phyloP scores from a whole-genome alignment of 1,140 invertebrate genomes.

The Chironomus striatipennis region DNA sequence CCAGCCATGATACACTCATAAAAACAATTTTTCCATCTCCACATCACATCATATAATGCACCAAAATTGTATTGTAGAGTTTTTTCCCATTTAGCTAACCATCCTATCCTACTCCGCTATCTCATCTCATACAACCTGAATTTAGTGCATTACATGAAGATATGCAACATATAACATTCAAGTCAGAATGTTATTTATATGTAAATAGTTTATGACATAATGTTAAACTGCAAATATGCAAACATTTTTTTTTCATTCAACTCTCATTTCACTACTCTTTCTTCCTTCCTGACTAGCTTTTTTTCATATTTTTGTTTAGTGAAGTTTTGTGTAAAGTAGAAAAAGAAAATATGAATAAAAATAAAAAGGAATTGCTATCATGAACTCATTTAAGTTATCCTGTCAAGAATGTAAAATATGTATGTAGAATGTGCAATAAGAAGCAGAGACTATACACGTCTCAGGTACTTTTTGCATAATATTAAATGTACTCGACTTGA shows the following conservation, averaged over 20 bases:
- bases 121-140: no score
- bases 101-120: no score
- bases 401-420: constrained; percentile 6
- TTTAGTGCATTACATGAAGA: not conserved
- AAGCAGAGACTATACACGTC: not conserved
- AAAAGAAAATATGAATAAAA: no score
- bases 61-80: no score
- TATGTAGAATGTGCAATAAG: not conserved
- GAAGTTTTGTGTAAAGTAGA: no score
- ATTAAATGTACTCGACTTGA: not conserved
- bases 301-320: not conserved
- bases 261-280: not conserved
- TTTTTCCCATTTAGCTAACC: no score
- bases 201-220: constrained; percentile 14
- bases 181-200: constrained; percentile 14
- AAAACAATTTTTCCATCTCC: no score
- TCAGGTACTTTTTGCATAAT: not conserved
- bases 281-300: not conserved
- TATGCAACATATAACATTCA: constrained; percentile 2
- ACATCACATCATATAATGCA: no score
- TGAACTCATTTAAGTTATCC: constrained; percentile 12
- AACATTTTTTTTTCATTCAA: not conserved
- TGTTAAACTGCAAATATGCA: constrained; percentile 8
- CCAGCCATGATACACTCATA: no score
- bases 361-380: not conserved